These are phyloP conservation scores for Leptopilina boulardi DNA, from an alignment of 1,140 invertebrate genomes.

Conservation along the genomic window DNA sequence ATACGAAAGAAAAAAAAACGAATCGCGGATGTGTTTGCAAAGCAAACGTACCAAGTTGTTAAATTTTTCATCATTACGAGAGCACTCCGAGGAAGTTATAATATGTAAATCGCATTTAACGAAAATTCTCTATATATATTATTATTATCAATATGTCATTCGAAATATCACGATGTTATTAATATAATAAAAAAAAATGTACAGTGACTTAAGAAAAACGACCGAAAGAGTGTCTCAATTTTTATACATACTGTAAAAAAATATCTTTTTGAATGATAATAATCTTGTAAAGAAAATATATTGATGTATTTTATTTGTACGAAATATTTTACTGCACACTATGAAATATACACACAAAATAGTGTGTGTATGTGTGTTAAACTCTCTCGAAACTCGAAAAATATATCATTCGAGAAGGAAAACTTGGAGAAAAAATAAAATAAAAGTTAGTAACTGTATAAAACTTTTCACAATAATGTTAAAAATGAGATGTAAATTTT, in stretches of 20 bases:
- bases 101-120: constrained; percentile 37
- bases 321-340: constrained; percentile 20
- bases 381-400: background rate
- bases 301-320: constrained; percentile 32
- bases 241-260: constrained; percentile 32
- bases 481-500: constrained; percentile 35
- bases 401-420: constrained; percentile 41
- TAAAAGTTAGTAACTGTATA: constrained; percentile 42
- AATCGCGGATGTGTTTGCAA: constrained; percentile 38
- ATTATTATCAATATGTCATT: constrained; percentile 37
- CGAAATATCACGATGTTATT: constrained; percentile 39
- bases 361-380: background rate
- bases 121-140: constrained; percentile 30
- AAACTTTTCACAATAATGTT: constrained; percentile 33
- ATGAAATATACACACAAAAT: background rate
- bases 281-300: constrained; percentile 32
- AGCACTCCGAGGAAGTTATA: constrained; percentile 33
- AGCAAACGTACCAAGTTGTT: constrained; percentile 19
- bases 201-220: constrained; percentile 11
- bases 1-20: background rate
- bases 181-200: constrained; percentile 18
- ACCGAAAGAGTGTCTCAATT: constrained; percentile 19
- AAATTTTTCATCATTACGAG: constrained; percentile 40
- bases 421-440: constrained; percentile 34
- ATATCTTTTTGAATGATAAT: constrained; percentile 29